A percentile compares a stretch with the other conserved stretches of the same genome.
These are phyloP conservation scores for Shinisaurus crocodilurus DNA, from an alignment of 2,113 vertebrate species.

Conservation along the genomic window DNA sequence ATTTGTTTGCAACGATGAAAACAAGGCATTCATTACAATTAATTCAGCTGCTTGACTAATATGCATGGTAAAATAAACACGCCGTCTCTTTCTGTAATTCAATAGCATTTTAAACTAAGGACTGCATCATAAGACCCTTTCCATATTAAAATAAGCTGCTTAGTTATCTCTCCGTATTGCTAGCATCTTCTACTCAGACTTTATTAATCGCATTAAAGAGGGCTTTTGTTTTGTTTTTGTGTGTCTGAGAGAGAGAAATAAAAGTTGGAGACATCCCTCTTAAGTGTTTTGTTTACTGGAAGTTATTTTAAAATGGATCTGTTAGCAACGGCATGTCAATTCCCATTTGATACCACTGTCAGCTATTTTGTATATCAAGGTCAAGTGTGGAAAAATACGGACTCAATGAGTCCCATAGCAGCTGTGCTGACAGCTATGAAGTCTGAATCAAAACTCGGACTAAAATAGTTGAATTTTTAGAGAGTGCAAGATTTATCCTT, in stretches of 20 bases:
- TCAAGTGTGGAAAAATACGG: not conserved
- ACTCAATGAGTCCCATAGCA: not conserved
- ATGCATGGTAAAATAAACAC: conserved; percentile 59
- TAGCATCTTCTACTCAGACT: not conserved
- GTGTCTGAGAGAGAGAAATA: not conserved
- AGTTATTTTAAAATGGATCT: conserved; percentile 47
- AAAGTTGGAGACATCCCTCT: conserved; percentile 15
- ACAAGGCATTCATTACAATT: conserved; percentile 68
- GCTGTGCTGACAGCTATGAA: conserved; percentile 23
- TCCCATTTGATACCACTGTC: conserved; percentile 33
- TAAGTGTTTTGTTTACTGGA: conserved; percentile 39
- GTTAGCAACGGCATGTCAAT: conserved; percentile 13
- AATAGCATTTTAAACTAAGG: conserved; percentile 52
- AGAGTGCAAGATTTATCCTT: not conserved
- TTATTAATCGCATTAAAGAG: conserved; percentile 6
- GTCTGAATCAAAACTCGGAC: conserved; percentile 6
- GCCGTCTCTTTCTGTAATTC: conserved; percentile 51
- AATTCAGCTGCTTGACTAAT: conserved; percentile 55
- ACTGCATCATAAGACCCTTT: conserved; percentile 31
- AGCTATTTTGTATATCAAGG: conserved; percentile 23
- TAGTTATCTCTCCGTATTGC: conserved; percentile 16
- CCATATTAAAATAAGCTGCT: conserved; percentile 13
- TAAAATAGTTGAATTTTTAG: conserved; percentile 31
- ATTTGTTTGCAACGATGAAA: conserved; percentile 62
- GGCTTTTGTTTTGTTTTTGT: not conserved